Evolutionary conservation across 1,140 invertebrate species (phyloP), one percentile per base, ranked within the genome.

Genomic region (Trichogramma pretiosum): DNA sequence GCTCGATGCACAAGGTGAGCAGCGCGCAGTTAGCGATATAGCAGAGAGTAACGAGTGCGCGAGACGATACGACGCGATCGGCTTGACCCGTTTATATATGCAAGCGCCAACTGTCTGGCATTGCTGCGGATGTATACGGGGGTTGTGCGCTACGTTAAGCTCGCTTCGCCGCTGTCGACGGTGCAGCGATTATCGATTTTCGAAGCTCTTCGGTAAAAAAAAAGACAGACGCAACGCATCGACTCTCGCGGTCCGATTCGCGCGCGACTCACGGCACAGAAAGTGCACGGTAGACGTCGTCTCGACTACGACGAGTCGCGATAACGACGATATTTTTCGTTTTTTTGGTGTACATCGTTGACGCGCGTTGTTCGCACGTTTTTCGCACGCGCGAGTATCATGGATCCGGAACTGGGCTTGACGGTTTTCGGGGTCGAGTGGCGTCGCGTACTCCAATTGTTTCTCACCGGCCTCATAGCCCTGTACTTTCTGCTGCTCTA

Each of bases 401-500:
- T 36, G 34, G 41, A 48, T 19, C 32, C 40, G 30, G 24, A 41
- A 24, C n/a, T 23, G 8, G 35, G 33, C 3, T 3, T 37, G 0
- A 19, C 8, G n/a, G 24, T 50, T 21, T 52, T 52, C 5, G 50
- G 50, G 1, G 11, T 46, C 22, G 41, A 53, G 30, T 46, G 50
- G 19, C 48, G 47, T 38, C 54, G 66, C 44, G 51, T 66, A 38
- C 5, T 64, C 26, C 61, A 69, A 33, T 50, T 72, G 8, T 44
- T 60, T 17, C 36, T 64, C 17, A 68, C 67, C 2, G 54, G 61
- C 38, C 28, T 57, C 4, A 43, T 70, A 35, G 61, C 62, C 2
- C 58, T 61, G 40, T 72, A 70, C 35, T 67, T 72, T 59, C 54
- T 72, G 5, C 22, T 67, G 4, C 62, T 70, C 45, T 72, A 72